Base-by-base conservation (phyloP, 1,140 invertebrate genomes). In the Microplitis demolitor region DNA sequence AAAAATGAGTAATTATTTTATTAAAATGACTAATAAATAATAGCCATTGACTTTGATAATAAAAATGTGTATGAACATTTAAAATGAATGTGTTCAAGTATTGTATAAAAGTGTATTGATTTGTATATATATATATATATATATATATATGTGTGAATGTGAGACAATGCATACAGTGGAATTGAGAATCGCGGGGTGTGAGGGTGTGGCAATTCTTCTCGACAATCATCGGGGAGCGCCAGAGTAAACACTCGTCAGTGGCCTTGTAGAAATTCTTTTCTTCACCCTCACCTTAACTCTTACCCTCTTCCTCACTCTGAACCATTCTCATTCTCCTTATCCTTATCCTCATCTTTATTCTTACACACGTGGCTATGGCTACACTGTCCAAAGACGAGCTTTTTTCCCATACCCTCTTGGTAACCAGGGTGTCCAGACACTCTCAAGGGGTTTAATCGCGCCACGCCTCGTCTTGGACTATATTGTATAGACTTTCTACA, bases 181-280 rank as follows among this genome's bases (percentile, higher is more conserved):
- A 66, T 31, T 51, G 54, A 61, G 60, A 50, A 66, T 31, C 64
- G 61, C 39, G 13, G 39, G 45, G 13, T 37, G 56, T 58, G 63
- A 82, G 78, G 84, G 84, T 80, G 84, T 79, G 84, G 78, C 78
- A 70, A 77, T 56, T 24, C 67, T 56, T 11, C 67, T 78, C 69
- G 76, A 82, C 80, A 83, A 83, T 83, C 81, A 71, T 73, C 62
- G 83, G 78, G 83, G 83, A 78, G 83, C 75, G 84, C 76, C 82
- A 75, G 16, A 64, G 73, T 75, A 84, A 84, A 84, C 81, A 79
- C 61, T 76, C 69, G 74, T 64, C 62, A 64, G 34, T 78, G 73
- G 75, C 71, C 68, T 76, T 74, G 72, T 73, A 76, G 78, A 64
- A 67, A 67, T 39, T 67, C 67, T 64, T 24, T 24, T 39, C 56